Base-by-base conservation (phyloP, 2,797 vertebrate genomes). In the Otolemur crassicaudatus region DNA sequence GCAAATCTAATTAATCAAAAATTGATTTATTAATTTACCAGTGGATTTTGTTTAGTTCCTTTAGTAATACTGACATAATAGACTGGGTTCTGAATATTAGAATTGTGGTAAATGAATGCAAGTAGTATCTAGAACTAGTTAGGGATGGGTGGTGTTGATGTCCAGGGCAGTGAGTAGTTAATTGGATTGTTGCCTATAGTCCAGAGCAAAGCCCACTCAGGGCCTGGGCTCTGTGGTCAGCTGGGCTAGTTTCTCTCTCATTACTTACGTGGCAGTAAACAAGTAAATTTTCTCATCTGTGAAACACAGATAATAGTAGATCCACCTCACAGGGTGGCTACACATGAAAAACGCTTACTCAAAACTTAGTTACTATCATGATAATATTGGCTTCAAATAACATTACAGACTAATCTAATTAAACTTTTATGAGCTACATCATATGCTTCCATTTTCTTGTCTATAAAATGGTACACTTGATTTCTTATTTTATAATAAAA, bases 401-500 rank as follows among this genome's bases (percentile, higher is more conserved):
- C 46, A 56, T 43, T 40, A 49, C 69, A 83, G 46, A 95, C 63
- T 61, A 83, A 29, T 29, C 80, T 81, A 67, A 87, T 73, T 69
- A 94, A 87, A 85, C 53, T 94, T 87, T 65, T 61, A 34, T 72
- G 23, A 69, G 69, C 34, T 86, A 53, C 43, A 81, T 81, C 43
- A 37, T 60, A 58, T 79, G 88, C 25, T 92, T 94, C 85, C 29
- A 60, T 83, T 77, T 94, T 63, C 37, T 94, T 67, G 86, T 53
- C n/a, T 87, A 69, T 77, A 82, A 75, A 87, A 69, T 29, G 53
- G 34, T 63, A 27, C 81, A 56, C 49, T 40, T 5, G 8, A 40
- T 58, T 90, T 90, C 63, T 87, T 86, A 85, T 19, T 81, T 70
- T 83, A 67, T 63, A 65, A 88, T 91, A 85, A 89, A 97, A 95